Base-by-base conservation (phyloP, 2,888 invertebrate species). In the Clunio marinus region DNA sequence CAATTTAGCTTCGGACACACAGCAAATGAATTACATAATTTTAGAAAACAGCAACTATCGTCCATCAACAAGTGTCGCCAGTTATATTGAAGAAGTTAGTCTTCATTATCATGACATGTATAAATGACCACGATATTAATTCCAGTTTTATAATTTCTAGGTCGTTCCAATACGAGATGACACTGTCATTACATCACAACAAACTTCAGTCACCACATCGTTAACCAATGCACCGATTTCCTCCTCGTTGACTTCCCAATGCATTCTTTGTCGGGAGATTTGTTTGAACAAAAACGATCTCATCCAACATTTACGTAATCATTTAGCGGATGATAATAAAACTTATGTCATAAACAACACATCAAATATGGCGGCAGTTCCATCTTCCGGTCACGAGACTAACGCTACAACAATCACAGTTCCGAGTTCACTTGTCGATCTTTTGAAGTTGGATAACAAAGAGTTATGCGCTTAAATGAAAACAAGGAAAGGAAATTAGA, bases 241-340 rank as follows among this genome's bases (percentile, higher is more conserved):
- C 57, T 68, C 66, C 22, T 66, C 66, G n/a, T 55, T 68, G 25
- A 68, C 68, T 25, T 68, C 68, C 5, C 68, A 68, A 58, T 68
- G 68, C 58, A 68, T 68, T 58, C 55, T 68, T 28, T 68, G 68
- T 20, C 68, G 68, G 37, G 68, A 68, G 28, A 27, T 68, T 58
- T 68, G 68, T 20, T 15, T 68, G 20, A 68, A 57, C 37, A 68
- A 68, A 58, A 68, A 57, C 37, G 58, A 68, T 25, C 41, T 68
- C 37, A 68, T 68, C 2, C 68, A 68, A 27, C 68, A 68, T 57
- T 58, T 68, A 25, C 68, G 68, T 15, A 68, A 68, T 45, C 68
- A 68, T 58, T 24, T 68, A 27, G 58, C 58, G 35, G 68, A 68
- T 28, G 68, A 68, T 68, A 68, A 68, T 24, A 68, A 68, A 27